Evolutionary conservation across 1,140 invertebrate species (phyloP), one percentile per base, ranked within the genome.

Genomic region (Antheraea pernyi): DNA sequence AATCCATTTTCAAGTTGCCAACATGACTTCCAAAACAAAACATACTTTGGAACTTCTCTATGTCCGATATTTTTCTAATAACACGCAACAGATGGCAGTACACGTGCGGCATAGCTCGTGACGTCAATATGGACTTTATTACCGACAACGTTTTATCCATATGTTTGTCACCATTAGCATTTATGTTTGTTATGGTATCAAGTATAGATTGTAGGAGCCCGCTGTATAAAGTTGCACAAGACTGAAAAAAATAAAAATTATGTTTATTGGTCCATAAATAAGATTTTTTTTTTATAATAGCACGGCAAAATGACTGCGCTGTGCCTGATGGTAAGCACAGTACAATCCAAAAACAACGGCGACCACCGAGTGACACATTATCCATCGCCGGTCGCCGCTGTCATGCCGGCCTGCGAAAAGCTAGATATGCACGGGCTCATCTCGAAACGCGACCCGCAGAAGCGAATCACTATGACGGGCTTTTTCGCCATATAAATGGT

Each of bases 1-100:
- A 83, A 72, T 90, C 88, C 65, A 81, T 46, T 72, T 81, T 86
- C 16, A 90, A 70, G 65, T 88, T 88, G 0, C 84, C 85, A 10
- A 46, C 60, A 16, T 63, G 75, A 19, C 65, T 68, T 18, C 72
- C 75, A 4, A 65, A 72, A 68, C 84, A 85, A 10, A 84, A 71
- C 0, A 42, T 64, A 7, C 60, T 60, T 67, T 68, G 18, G 8
- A 75, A 68, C 8, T 65, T 58, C 9, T 71, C 66, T 22, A 30
- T 63, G 0, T 9, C 7, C 30, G 70, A 53, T 11, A 79, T 0
- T n/a, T 73, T 68, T 0, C 69, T 75, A 22, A 90, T 8, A 10
- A 83, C 39, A 10, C 46, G 37, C 30, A 83, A 63, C 8, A 78
- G 10, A 59, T 65, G 46, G 11, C 74, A 74, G 0, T 69, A 68